Conservation (phyloP, 1,140 invertebrate genomes). For the Marisa cornuarietis region DNA sequence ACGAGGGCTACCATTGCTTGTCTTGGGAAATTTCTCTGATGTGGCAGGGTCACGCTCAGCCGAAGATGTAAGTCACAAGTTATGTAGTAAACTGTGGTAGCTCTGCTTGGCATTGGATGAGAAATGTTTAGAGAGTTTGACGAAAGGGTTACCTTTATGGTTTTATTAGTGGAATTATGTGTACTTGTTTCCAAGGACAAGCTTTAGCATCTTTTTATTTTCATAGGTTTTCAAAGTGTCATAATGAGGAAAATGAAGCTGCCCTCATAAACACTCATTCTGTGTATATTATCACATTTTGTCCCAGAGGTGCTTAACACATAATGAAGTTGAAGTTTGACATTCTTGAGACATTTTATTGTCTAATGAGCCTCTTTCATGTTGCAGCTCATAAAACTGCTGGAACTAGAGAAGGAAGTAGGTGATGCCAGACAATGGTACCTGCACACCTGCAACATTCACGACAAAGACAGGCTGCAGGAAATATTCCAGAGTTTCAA, state of each 20-base stretch:
- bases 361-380: neutral
- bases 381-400: conserved; percentile 39
- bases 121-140: neutral
- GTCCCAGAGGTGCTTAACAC: neutral
- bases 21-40: conserved; percentile 53
- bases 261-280: neutral
- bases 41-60: conserved; percentile 39
- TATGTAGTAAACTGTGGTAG: neutral
- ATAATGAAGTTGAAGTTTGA: neutral
- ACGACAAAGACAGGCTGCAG: conserved; percentile 40
- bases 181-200: neutral
- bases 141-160: neutral
- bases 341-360: neutral
- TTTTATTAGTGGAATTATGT: neutral
- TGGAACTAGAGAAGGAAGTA: conserved; percentile 43
- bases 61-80: conserved; percentile 41
- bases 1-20: conserved; percentile 50
- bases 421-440: conserved; percentile 38
- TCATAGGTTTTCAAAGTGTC: neutral
- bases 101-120: neutral
- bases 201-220: neutral
- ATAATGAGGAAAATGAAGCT: neutral
- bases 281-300: neutral
- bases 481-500: conserved; percentile 48
- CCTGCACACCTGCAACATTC: conserved; percentile 41